Evolutionary conservation across 2,113 vertebrate genomes (phyloP).

Genomic region (Pontoporia blainvillei): DNA sequence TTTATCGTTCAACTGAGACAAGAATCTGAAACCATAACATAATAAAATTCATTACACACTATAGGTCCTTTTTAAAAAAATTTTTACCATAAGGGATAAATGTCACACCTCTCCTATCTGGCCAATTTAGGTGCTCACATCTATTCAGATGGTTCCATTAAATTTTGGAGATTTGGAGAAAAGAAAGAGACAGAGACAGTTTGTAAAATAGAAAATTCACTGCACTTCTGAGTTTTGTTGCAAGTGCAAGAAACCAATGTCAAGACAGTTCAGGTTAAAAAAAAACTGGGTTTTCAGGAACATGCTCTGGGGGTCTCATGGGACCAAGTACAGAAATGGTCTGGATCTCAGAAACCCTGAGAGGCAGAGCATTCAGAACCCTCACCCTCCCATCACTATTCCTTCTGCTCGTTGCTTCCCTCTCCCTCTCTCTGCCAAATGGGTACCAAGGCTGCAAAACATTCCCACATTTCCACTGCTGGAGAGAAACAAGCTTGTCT

Average conservation of each 20-base stretch:
- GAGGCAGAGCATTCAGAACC: too few relatives aligned
- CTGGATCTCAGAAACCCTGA: background rate
- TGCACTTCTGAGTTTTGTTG: background rate
- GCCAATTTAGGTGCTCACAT: slow-evolving; percentile 40
- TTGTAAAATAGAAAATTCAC: background rate
- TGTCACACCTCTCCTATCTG: slow-evolving; percentile 29
- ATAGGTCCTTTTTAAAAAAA: slow-evolving; percentile 22
- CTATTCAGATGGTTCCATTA: slow-evolving; percentile 43
- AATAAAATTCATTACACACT: slow-evolving; percentile 55
- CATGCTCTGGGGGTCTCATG: background rate
- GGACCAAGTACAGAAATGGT: background rate
- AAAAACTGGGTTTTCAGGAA: background rate
- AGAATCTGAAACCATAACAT: slow-evolving; percentile 47
- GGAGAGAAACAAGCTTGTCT: background rate
- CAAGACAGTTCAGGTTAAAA: background rate
- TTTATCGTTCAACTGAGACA: slow-evolving; percentile 65
- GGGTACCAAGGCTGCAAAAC: background rate
- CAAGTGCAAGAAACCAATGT: background rate
- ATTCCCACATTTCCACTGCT: background rate
- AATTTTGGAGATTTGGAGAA: slow-evolving; percentile 36
- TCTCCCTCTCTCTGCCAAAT: background rate
- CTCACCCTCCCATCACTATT: background rate
- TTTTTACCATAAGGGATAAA: slow-evolving; percentile 59
- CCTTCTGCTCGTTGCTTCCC: background rate
- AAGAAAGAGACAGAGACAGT: background rate